Evolutionary conservation across 2,888 invertebrate species (phyloP), one percentile per base, ranked within the genome.

Genomic region (Myopa tessellatipennis): DNA sequence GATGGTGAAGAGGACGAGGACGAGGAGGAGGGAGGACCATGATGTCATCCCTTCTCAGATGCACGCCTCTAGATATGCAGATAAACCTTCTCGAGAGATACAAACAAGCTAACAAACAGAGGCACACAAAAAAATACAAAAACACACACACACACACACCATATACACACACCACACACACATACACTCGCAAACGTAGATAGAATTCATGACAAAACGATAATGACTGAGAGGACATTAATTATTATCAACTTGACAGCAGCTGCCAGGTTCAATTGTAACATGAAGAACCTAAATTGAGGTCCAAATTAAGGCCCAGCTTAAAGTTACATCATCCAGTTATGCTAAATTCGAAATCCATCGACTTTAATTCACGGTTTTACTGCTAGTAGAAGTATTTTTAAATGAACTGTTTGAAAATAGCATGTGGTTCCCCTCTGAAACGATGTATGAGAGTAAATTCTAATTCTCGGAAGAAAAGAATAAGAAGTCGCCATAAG

Each of bases 241-340:
- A 82, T 81, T 81, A 76, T 74, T 77, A 80, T 68, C 68, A 76
- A 80, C 79, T 76, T 80, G 81, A 80, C 81, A 80, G 79, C 65
- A 61, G 71, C 80, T 82, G 81, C 81, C 82, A 81, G 78, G 77
- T 80, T 81, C 80, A 81, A 82, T 81, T 81, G 79, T 80, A 74
- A 76, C 73, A 69, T 34, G 52, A 34, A 7, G 36, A 65, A 38
- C 34, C 10, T 10, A 63, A 63, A 65, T 65, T 65, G 14, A 61
- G n/a, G 26, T 1, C 26, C 26, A 26, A 26, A 26, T 26, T 26
- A 26, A 61, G 10, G 34, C 26, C 61, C 4, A 5, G 26, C 38
- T 3, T 34, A 16, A 45, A 45, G 6, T 10, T 6, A 8, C 10
- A 45, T 45, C 45, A 45, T 10, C 26, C 45, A 10, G 10, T 10